A percentile compares a stretch with the other conserved stretches of the same genome.
These are phyloP conservation scores for Stegostoma tigrinum DNA, from an alignment of 2,113 vertebrate genomes.

Conservation along the genomic window DNA sequence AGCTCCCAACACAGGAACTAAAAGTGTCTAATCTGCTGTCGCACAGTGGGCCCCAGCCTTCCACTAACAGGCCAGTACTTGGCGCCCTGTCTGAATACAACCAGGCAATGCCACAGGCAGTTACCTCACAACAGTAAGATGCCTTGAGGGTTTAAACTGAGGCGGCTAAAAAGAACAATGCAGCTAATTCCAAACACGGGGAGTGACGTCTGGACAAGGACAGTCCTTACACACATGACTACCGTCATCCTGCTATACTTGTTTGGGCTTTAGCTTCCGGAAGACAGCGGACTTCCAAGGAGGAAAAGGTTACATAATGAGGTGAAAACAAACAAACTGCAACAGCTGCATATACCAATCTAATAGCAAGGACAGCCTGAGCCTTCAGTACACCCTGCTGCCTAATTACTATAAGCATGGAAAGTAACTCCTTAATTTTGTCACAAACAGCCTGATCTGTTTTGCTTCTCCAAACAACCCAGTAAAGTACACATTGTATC, in stretches of 20 bases:
- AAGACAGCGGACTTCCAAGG: background rate
- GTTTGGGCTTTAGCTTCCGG: no score
- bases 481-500: background rate
- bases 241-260: background rate
- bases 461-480: background rate
- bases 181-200: background rate
- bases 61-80: background rate
- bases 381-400: background rate
- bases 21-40: background rate
- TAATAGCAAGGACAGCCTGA: background rate
- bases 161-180: background rate
- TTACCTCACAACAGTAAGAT: background rate
- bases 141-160: background rate
- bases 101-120: background rate
- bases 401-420: background rate
- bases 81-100: background rate
- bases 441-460: background rate
- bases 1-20: background rate
- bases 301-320: background rate
- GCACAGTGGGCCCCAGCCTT: background rate
- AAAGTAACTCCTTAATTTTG: background rate
- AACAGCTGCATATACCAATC: background rate
- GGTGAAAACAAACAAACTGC: background rate
- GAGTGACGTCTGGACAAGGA: background rate
- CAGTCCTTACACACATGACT: no score